Base-by-base conservation (phyloP, 2,797 vertebrate genomes). In the Thalassophryne amazonica region DNA sequence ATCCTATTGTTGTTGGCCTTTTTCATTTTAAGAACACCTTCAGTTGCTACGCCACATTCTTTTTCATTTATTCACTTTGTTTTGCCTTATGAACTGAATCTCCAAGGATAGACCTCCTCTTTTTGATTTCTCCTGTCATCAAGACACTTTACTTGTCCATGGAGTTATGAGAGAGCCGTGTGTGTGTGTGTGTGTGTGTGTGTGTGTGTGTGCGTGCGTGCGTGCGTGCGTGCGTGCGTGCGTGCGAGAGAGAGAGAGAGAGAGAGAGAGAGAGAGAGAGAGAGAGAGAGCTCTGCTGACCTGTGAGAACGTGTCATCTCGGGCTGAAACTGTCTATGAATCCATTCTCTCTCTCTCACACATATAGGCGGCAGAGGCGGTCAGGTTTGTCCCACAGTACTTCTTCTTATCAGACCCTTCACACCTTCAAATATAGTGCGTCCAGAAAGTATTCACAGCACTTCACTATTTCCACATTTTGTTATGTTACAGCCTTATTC, bases 261-360 rank as follows among this genome's bases (percentile, higher is more conserved):
- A 18, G 8, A 27, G 43, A 10, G 6, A 28, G 27, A 19, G 18
- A 35, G 12, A n/a, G 55, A 45, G 13, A 18, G 8, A 27, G 43
- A 10, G 6, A 28, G 27, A 19, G 18, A 35, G 12, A n/a, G 55
- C 45, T 40, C 60, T 0, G 2, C 34, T 60, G 52, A 74, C 74
- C 58, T 17, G 15, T 30, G 43, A 38, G 38, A 45, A 73, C 55
- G 60, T 52, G 34, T 63, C 21, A 51, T 55, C 48, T 64, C 3
- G 9, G 23, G 45, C 36, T 60, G 46, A 59, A 71, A 68, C 47
- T 30, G 29, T 49, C 24, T 42, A 19, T 55, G 65, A 84, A 70
- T 77, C n/a, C n/a, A 49, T 64, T 85, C 81, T 83, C 69, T 78
- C 78, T 77, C 65, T 21, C 47, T 60, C 68, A 63, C 34, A 36